Evolutionary conservation across 2,797 vertebrate species (phyloP), one percentile per base, ranked within the genome.

Genomic region (Dendrocincla fuliginosa): DNA sequence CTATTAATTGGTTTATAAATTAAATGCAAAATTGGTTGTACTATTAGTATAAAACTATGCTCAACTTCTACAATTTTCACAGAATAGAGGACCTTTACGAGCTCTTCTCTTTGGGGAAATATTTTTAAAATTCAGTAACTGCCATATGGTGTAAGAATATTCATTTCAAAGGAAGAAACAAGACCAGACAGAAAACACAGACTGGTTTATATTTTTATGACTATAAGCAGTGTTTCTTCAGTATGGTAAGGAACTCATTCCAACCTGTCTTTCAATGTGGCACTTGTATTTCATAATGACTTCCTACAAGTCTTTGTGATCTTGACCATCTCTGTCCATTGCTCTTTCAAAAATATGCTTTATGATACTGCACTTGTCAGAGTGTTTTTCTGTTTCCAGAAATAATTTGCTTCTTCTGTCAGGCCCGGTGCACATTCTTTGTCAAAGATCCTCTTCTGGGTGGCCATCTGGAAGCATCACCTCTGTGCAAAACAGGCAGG

Each of bases 141-240:
- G 71, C 64, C 81, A 74, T 65, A 87, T 12, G 20, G 60, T 77
- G 15, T 74, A 85, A 93, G 55, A 91, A 85, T 77, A 94, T n/a
- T 90, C 60, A 52, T 41, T 60, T 89, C 84, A 94, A 89, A 77
- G 50, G 41, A 76, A 90, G 67, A 84, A 83, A 89, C 57, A 95
- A 92, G 73, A 55, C 25, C 68, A 90, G 74, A 87, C 42, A 95
- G 61, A 92, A 93, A 89, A 87, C 60, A 91, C 74, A 69, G 84
- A 59, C 59, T 63, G 74, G 47, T 55, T 90, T 77, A 46, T 85
- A 63, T 67, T 87, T 91, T 79, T 79, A 56, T 46, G 47, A 70
- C 42, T 82, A 47, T 13, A 92, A 89, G 56, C 68, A 83, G 15
- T 50, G 41, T 37, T 83, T 27, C 41, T 87, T 65, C 77, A 87